Conservation (phyloP, 2,888 invertebrate genomes). For the Odontocolon sp. region DNA sequence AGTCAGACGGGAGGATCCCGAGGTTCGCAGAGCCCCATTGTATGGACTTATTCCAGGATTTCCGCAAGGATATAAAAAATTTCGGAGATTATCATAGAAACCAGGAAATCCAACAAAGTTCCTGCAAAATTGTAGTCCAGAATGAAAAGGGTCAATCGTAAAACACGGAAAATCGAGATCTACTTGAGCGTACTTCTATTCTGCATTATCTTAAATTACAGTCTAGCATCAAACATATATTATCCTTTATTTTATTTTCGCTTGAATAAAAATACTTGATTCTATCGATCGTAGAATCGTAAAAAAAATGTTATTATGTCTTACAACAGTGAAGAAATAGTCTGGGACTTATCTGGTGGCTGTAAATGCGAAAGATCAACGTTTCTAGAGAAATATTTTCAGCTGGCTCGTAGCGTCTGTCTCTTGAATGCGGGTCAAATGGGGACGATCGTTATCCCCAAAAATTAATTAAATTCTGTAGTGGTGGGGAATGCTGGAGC, state of each 20-base stretch:
- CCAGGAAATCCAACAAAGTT: not conserved
- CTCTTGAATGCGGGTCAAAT: slow-evolving; percentile 4
- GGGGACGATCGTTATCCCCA: slow-evolving; percentile 35
- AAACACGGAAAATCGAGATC: not conserved
- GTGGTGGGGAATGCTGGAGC: slow-evolving; percentile 1
- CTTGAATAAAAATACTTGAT: not conserved
- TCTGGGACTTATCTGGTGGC: not conserved
- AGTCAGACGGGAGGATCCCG: slow-evolving; percentile 5
- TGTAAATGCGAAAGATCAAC: not conserved
- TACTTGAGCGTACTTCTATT: not conserved
- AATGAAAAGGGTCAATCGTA: slow-evolving; percentile 13
- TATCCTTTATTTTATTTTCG: not conserved
- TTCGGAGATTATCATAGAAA: not conserved
- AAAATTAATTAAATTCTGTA: slow-evolving; percentile 55
- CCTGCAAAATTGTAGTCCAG: not conserved
- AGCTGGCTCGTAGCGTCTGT: not conserved
- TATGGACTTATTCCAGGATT: slow-evolving; percentile 30
- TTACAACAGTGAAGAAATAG: slow-evolving; percentile 20
- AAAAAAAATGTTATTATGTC: slow-evolving; percentile 1
- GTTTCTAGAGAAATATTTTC: not conserved
- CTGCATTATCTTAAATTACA: not conserved
- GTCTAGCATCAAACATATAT: not conserved
- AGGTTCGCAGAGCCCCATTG: slow-evolving; percentile 19
- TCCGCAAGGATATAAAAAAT: slow-evolving; percentile 5
- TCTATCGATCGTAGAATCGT: not conserved